Evolutionary conservation across 2,888 invertebrate species (phyloP).

Genomic region (Cephus spinipes): DNA sequence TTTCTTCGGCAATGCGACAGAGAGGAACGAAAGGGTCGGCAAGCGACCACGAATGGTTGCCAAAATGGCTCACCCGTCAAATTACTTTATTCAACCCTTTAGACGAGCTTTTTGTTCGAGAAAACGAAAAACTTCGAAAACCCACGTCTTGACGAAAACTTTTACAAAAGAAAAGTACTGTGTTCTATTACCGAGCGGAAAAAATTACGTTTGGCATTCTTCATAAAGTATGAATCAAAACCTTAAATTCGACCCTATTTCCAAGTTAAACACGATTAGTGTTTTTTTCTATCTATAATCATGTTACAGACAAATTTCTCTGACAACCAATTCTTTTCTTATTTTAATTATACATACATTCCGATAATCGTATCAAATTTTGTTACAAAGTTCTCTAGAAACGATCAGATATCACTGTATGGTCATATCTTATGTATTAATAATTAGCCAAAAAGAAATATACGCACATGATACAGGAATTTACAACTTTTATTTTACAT

Average conservation of each 20-base stretch:
- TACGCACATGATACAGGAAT: no score
- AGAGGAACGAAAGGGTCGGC: neutral
- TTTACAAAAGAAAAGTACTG: neutral
- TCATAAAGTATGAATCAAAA: neutral
- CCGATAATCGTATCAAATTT: no score
- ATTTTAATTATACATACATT: no score
- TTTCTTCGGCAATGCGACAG: neutral
- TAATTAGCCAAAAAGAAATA: no score
- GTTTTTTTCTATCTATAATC: no score
- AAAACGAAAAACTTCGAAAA: neutral
- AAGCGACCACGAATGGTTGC: neutral
- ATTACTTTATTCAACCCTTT: neutral
- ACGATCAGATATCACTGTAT: no score
- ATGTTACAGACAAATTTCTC: neutral
- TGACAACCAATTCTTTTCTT: no score
- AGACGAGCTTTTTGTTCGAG: neutral
- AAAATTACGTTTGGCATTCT: neutral
- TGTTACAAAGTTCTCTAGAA: no score
- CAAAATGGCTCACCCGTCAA: neutral
- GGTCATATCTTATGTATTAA: no score
- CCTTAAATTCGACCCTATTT: neutral
- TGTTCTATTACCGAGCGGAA: neutral
- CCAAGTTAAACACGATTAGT: neutral
- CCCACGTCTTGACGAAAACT: neutral
- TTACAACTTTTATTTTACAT: no score